Conservation (phyloP, 2,888 invertebrate genomes). For the Xestia rhomboidea region DNA sequence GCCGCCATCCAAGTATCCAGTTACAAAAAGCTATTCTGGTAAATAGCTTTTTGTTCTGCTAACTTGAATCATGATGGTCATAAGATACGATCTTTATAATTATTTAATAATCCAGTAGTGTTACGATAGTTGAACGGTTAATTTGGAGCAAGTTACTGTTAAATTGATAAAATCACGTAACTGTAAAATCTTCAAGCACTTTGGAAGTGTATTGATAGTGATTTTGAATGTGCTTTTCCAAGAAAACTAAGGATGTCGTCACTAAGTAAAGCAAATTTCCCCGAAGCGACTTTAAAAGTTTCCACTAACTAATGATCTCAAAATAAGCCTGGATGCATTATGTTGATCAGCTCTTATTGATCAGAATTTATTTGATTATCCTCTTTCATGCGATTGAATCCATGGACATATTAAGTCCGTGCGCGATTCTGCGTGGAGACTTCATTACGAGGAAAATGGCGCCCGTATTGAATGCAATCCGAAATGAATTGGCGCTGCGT, state of each 20-base stretch:
- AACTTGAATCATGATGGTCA: constrained; percentile 50
- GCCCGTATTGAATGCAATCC: constrained; percentile 24
- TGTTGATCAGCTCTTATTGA: not conserved
- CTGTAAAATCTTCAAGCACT: not conserved
- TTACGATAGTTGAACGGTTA: constrained; percentile 34
- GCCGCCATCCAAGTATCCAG: constrained; percentile 28
- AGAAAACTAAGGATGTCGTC: not conserved
- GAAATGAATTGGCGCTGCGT: constrained; percentile 38
- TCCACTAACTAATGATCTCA: not conserved
- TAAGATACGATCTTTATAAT: constrained; percentile 56
- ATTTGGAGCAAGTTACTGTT: constrained; percentile 49
- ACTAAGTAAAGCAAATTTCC: not conserved
- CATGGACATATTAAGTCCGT: constrained; percentile 40
- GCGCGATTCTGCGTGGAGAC: constrained; percentile 10
- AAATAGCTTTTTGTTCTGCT: constrained; percentile 59
- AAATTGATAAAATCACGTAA: constrained; percentile 32
- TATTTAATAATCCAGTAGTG: constrained; percentile 52
- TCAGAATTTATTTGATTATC: constrained; percentile 13
- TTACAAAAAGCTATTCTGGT: no score
- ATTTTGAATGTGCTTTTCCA: not conserved
- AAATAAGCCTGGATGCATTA: not conserved
- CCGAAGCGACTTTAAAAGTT: not conserved
- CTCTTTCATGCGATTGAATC: constrained; percentile 4
- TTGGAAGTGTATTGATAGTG: not conserved
- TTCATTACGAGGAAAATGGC: constrained; percentile 33